These are phyloP conservation scores for Melanocharis versteri DNA, from an alignment of 2,113 vertebrate species.

Conservation along the genomic window DNA sequence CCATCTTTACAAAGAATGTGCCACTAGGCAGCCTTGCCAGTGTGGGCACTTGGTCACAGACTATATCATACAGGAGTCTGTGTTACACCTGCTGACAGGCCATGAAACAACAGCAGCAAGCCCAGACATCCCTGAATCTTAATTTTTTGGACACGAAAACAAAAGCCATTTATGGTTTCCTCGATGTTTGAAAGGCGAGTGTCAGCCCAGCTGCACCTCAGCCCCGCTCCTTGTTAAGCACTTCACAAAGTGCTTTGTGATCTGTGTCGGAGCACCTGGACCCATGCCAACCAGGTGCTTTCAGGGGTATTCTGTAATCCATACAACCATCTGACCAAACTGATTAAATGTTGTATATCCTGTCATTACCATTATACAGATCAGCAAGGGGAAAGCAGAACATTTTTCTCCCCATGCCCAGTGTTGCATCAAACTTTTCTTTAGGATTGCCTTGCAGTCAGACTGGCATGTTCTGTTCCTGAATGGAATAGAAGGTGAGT, in stretches of 20 bases:
- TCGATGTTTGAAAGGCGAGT: fast-evolving
- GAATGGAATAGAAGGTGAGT: not conserved
- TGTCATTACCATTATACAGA: not conserved
- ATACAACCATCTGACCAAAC: not conserved
- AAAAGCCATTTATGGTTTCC: not conserved
- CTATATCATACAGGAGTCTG: not conserved
- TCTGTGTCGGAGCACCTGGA: not conserved
- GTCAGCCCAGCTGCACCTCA: not conserved
- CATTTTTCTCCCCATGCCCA: fast-evolving
- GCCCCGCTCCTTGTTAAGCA: not conserved
- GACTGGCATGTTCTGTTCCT: not conserved
- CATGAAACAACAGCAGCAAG: not conserved
- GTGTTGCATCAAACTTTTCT: not conserved
- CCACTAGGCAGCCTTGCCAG: not conserved
- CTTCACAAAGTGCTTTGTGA: not conserved
- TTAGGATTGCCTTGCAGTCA: not conserved
- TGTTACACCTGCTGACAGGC: not conserved
- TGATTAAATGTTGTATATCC: not conserved
- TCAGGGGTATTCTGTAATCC: not conserved
- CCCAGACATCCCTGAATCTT: not conserved
- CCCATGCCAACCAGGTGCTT: not conserved
- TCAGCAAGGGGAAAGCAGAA: not conserved
- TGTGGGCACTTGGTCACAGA: not conserved
- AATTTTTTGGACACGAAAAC: not conserved
- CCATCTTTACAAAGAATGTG: not conserved